Base-by-base conservation (phyloP, 2,113 vertebrate species). In the Sorex araneus region DNA sequence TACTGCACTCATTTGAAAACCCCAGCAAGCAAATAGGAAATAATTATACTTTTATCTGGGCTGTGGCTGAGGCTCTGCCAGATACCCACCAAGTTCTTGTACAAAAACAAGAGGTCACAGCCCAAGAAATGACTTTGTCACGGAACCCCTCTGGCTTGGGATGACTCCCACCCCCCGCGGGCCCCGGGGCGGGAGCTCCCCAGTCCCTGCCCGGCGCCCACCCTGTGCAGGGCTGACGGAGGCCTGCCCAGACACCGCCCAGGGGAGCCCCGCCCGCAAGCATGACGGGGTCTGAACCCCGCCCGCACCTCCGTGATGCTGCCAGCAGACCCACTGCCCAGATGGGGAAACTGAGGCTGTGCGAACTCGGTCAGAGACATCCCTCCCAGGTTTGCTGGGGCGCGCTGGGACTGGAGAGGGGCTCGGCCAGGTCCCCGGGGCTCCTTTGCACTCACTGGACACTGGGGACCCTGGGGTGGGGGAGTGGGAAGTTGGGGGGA, bases 11-110 rank as follows among this genome's bases (percentile, higher is more conserved):
- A 97, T 96, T 95, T 97, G 91, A 95, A 97, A 97, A 87, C 84
- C 92, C 93, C 97, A 95, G 87, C 76, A 96, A 97, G 87, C 86
- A 97, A 97, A 97, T 91, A 90, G 85, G 92, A 97, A 97, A 95
- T 96, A 92, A 97, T 94, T 96, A 96, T 84, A 83, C 88, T 96
- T 94, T 96, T 95, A 88, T 91, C 96, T 97, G 93, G 96, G 90
- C 92, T 93, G 88, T 91, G 95, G 95, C 96, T 97, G 89, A 91
- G 94, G 92, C 92, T 94, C 74, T 96, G 76, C 93, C 95, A 96
- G 94, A 95, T 76, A 94, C 77, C 95, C 93, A 92, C 89, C 75
- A 94, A 94, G 78, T 85, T 94, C 71, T 89, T 80, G 50, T 76
- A 78, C 40, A 92, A 91, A 94, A 96, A 91, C 87, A 93, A 91